Conservation (phyloP, 1,140 invertebrate genomes). For the Drosophila seguyi region DNA sequence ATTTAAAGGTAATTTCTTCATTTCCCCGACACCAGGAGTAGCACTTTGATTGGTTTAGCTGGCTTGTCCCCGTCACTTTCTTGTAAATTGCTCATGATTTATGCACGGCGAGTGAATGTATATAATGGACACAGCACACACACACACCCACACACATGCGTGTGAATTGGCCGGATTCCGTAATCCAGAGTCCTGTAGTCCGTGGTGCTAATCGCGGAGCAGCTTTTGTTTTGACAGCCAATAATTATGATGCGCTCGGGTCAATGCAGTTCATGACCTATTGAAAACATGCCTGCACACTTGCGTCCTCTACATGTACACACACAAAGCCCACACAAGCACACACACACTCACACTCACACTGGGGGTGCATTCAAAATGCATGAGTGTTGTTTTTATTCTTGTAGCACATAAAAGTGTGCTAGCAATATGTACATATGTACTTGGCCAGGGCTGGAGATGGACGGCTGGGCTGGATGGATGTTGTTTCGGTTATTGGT, state of each 20-base stretch:
- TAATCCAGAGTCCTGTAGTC: not conserved
- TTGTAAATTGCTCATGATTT: constrained; percentile 31
- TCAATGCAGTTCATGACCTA: constrained; percentile 80
- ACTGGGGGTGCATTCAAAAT: constrained; percentile 37
- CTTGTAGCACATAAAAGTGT: constrained; percentile 15
- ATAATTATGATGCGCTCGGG: constrained; percentile 66
- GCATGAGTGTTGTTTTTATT: constrained; percentile 35
- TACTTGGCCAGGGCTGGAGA: constrained; percentile 16
- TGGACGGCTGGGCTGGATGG: constrained; percentile 23
- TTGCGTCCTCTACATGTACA: constrained; percentile 16
- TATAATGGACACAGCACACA: not conserved
- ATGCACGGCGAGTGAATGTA: constrained; percentile 15
- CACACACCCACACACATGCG: not conserved
- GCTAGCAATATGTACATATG: constrained; percentile 13
- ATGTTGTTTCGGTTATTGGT: constrained; percentile 57
- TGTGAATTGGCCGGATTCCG: constrained; percentile 20
- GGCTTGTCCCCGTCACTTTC: constrained; percentile 7
- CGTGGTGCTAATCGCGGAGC: constrained; percentile 7
- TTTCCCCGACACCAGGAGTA: not conserved
- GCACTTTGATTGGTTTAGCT: constrained; percentile 13
- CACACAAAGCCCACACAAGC: constrained; percentile 1
- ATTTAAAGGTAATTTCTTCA: constrained; percentile 15
- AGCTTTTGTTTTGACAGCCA: constrained; percentile 34
- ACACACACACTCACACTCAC: constrained; percentile 1
- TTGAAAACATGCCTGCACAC: constrained; percentile 49